Evolutionary conservation across 2,797 vertebrate genomes (phyloP).

Genomic region (Myoxocephalus aenaeus): DNA sequence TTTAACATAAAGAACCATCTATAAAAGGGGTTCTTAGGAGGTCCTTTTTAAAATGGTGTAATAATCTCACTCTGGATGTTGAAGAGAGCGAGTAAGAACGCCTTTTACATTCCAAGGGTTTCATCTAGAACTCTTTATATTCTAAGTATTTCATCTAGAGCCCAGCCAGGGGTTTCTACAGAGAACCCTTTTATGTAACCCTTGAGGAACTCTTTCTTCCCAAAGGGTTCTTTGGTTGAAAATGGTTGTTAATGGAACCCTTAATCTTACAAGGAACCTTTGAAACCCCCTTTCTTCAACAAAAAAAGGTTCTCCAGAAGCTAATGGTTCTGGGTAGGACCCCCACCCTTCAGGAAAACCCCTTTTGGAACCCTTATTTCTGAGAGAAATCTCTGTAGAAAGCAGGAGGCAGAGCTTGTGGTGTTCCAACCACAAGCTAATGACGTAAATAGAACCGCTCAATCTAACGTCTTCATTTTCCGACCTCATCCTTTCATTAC

Average conservation of each 20-base stretch:
- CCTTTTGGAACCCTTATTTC: too few species aligned
- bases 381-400: neutral
- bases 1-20: neutral
- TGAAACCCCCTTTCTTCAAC: too few species aligned
- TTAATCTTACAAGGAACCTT: neutral
- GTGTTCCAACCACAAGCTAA: constrained; percentile 30
- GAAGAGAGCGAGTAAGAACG: too few species aligned
- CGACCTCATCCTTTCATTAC: constrained; percentile 14
- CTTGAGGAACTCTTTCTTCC: neutral
- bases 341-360: too few species aligned
- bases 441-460: constrained; percentile 13
- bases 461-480: constrained; percentile 3
- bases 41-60: too few species aligned
- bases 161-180: too few species aligned
- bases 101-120: neutral
- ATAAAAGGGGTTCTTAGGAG: neutral
- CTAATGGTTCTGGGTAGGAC: neutral
- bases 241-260: neutral
- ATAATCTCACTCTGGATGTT: too few species aligned
- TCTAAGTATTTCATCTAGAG: neutral
- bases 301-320: neutral
- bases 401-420: constrained; percentile 16
- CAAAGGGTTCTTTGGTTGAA: too few species aligned
- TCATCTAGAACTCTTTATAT: neutral
- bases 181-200: neutral